These are phyloP conservation scores for Alsophila aescularia DNA, from an alignment of 2,888 invertebrate species.

Conservation along the genomic window DNA sequence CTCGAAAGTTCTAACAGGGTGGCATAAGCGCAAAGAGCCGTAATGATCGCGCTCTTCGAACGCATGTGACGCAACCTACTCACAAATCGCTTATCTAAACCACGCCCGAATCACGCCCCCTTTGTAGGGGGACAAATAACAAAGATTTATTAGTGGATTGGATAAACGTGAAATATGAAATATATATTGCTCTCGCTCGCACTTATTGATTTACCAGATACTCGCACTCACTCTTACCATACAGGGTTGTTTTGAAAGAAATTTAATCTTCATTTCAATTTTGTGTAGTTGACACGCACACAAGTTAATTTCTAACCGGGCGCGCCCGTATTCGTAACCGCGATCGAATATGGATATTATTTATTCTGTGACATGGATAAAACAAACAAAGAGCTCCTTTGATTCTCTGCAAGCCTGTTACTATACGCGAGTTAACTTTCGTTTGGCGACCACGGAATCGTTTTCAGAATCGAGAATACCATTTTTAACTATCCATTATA, in stretches of 20 bases:
- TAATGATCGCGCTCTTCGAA: no score
- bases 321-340: no score
- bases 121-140: neutral
- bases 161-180: neutral
- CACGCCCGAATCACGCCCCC: neutral
- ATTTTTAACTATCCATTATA: conserved; percentile 28
- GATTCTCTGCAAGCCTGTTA: no score
- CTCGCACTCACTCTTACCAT: neutral
- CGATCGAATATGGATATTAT: no score
- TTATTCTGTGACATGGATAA: no score
- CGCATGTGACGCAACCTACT: no score
- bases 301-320: neutral
- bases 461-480: conserved; percentile 28
- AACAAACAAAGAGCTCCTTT: no score
- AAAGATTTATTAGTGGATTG: no score
- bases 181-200: neutral
- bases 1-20: conserved; percentile 17
- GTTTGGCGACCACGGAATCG: neutral
- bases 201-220: neutral
- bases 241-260: neutral
- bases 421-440: neutral
- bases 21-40: conserved; percentile 4
- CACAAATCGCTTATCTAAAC: neutral
- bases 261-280: neutral
- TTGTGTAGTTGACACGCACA: neutral